Evolutionary conservation across 1,140 invertebrate genomes (phyloP).

Genomic region (Zophobas morio): DNA sequence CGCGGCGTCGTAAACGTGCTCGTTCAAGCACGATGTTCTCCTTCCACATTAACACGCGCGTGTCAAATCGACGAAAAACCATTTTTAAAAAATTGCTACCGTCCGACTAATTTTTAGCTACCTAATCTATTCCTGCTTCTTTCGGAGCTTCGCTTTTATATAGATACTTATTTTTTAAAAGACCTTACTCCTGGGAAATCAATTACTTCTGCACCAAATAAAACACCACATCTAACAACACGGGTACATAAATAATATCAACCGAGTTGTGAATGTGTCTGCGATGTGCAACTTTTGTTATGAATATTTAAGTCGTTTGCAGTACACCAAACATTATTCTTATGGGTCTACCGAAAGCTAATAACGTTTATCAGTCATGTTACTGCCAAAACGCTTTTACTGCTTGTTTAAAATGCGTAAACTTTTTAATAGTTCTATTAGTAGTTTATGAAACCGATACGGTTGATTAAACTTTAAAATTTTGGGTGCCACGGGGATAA

Average conservation of each 20-base stretch:
- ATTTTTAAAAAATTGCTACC: slow-evolving; percentile 11
- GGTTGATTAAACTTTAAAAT: no score
- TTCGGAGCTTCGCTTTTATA: slow-evolving; percentile 11
- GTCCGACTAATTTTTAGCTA: slow-evolving; percentile 30
- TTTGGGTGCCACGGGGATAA: no score
- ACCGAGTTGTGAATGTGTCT: neutral
- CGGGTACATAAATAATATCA: slow-evolving; percentile 18
- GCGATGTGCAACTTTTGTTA: neutral
- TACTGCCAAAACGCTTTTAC: no score
- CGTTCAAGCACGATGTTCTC: neutral
- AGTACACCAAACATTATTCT: no score
- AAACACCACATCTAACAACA: slow-evolving; percentile 30
- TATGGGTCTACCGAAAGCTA: no score
- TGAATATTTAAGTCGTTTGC: no score
- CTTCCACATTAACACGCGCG: slow-evolving; percentile 6
- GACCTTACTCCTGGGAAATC: slow-evolving; percentile 22
- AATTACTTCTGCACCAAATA: slow-evolving; percentile 34
- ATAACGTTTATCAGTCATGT: no score
- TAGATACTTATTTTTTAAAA: slow-evolving; percentile 38
- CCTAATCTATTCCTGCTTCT: slow-evolving; percentile 19
- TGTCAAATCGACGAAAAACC: neutral
- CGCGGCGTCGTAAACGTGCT: no score
- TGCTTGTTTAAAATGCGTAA: no score
- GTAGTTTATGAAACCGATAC: no score
- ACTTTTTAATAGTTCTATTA: no score